Conservation (phyloP, 1,140 invertebrate species). For the Alviniconcha marisindica region DNA sequence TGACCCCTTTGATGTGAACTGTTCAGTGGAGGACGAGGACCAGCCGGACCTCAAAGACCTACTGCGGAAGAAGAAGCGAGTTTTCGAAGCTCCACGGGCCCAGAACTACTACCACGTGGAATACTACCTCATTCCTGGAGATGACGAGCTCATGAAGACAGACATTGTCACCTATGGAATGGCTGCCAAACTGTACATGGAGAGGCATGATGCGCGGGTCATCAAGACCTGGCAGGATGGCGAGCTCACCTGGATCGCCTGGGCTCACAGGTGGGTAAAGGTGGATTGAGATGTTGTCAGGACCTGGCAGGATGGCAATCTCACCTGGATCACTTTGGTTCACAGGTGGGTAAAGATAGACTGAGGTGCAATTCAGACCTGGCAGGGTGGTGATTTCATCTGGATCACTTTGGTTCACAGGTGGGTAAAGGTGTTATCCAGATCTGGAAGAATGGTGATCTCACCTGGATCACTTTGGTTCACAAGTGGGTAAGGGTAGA, state of each 20-base stretch:
- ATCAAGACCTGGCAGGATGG: conserved; percentile 74
- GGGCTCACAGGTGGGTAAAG: conserved; percentile 68
- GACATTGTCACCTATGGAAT: conserved; percentile 73
- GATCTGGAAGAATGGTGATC: conserved; percentile 73
- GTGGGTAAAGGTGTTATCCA: no score
- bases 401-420: no score
- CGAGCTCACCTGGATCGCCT: conserved; percentile 73
- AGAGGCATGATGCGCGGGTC: conserved; percentile 66
- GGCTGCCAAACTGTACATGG: conserved; percentile 73
- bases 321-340: neutral
- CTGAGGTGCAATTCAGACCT: no score
- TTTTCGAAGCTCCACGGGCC: conserved; percentile 68
- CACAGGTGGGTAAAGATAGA: neutral
- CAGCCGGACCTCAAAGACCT: conserved; percentile 62
- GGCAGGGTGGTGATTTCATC: no score
- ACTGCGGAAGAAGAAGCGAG: conserved; percentile 67
- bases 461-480: no score
- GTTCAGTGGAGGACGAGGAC: conserved; percentile 62
- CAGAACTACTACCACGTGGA: conserved; percentile 74
- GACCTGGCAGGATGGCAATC: neutral
- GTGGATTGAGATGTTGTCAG: neutral
- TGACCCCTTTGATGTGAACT: no score
- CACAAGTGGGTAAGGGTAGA: no score
- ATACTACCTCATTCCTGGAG: conserved; percentile 71
- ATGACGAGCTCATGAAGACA: conserved; percentile 65